These are phyloP conservation scores for Nycticryphes semicollaris DNA, from an alignment of 2,113 vertebrate genomes.

Conservation along the genomic window DNA sequence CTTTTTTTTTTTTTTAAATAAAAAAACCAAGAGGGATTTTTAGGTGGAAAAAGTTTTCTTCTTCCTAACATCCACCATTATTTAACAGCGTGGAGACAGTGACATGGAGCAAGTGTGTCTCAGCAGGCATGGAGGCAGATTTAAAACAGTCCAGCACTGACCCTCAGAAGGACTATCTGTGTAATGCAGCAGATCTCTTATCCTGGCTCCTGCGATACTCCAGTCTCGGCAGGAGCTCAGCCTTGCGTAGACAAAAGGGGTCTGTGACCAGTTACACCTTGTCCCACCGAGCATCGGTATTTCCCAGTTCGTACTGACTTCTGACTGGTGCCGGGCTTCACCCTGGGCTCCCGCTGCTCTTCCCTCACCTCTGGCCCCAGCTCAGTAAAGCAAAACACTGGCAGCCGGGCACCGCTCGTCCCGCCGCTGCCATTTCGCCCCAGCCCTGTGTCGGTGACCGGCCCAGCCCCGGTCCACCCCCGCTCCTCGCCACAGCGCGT, in stretches of 20 bases:
- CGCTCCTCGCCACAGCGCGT: too few species aligned
- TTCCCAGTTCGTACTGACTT: background rate
- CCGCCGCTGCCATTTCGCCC: background rate
- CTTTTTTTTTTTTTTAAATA: background rate
- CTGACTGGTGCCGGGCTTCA: background rate
- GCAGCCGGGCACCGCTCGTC: rapidly evolving
- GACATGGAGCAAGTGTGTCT: background rate
- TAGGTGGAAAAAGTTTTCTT: background rate
- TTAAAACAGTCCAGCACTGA: background rate
- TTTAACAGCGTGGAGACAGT: background rate
- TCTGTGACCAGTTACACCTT: background rate
- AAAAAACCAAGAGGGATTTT: background rate
- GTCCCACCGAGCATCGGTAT: rapidly evolving
- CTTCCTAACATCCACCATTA: background rate
- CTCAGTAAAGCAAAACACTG: rapidly evolving
- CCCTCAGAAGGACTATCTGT: background rate
- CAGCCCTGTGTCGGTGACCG: background rate
- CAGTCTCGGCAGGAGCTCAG: background rate
- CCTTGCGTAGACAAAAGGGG: background rate
- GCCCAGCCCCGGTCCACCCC: background rate
- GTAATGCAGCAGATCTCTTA: background rate
- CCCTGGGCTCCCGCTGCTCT: background rate
- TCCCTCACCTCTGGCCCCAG: rapidly evolving
- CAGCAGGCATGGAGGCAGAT: background rate
- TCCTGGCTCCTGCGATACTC: background rate